A percentile compares a stretch with the other conserved stretches of the same genome.
phyloP scores from a whole-genome alignment of 53 echinoderm and acorn worm species.

The Apostichopus leukothele region DNA sequence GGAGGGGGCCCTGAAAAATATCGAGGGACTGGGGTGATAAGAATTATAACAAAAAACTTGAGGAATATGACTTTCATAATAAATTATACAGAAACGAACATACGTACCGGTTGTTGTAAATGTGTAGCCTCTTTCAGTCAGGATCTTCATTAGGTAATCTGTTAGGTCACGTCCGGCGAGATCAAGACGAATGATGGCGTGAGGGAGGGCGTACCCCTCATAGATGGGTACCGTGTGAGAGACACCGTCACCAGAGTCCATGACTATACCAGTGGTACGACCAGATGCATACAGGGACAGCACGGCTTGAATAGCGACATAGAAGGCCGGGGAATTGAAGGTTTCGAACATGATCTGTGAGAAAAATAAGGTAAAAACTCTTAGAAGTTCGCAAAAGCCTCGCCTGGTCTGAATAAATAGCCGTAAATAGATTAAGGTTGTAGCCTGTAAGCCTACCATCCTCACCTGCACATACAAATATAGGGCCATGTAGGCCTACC shows the following conservation, averaged over 20 bases:
- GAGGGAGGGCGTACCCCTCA: constrained; percentile 76
- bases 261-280: constrained; percentile 92
- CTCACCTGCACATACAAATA: too few species aligned
- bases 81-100: too few species aligned
- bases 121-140: constrained; percentile 62
- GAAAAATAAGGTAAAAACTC: neutral
- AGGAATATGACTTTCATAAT: too few species aligned
- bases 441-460: too few species aligned
- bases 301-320: constrained; percentile 90
- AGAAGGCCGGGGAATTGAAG: constrained; percentile 93
- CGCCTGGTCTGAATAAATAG: too few species aligned
- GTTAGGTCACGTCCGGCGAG: constrained; percentile 65
- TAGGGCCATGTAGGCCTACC: too few species aligned
- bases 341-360: constrained; percentile 91
- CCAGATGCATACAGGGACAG: constrained; percentile 89
- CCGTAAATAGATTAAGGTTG: too few species aligned
- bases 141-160: constrained; percentile 70
- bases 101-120: constrained; percentile 57
- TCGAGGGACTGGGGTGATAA: too few species aligned
- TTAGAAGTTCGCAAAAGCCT: too few species aligned
- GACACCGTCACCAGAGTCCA: constrained; percentile 91
- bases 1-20: too few species aligned
- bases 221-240: constrained; percentile 91
- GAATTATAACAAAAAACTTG: too few species aligned
- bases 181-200: constrained; percentile 63